Base-by-base conservation (phyloP, 2,113 vertebrate species). In the Clupea harengus region DNA sequence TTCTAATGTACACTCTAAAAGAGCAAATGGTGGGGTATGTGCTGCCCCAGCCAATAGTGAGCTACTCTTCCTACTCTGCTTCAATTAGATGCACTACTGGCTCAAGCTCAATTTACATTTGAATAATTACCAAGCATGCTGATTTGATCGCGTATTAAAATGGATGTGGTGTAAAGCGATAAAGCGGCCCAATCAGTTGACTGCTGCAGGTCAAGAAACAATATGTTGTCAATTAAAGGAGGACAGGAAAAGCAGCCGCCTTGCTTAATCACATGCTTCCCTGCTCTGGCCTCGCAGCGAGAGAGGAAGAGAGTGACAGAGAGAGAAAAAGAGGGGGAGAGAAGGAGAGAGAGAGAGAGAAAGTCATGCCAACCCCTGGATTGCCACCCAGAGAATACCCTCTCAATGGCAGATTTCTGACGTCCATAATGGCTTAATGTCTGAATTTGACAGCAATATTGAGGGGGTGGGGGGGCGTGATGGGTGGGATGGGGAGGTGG, bases 361-460 rank as follows among this genome's bases (percentile, higher is more conserved):
- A 32, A 75, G 67, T 75, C 28, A 39, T 32, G 25, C 67, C 25
- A 32, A 32, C 28, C 67, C 80, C 17, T 81, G 83, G 82, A 47
- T 64, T 84, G 25, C 72, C 44, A 54, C 50, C 81, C 86, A 90
- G 89, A 92, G 93, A 94, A 93, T 89, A 94, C 92, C 89, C 92
- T 94, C 94, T 94, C 93, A 92, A 91, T 94, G 90, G 93, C 94
- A 95, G 92, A 92, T 95, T 96, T 96, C 89, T 97, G 96, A 96
- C 93, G 93, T 94, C 93, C 93, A 91, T 96, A 97, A 96, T 93
- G 87, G 93, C 95, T 97, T 96, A 94, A 92, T 88, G 93, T 96
- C 95, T 92, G 94, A 93, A 88, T 94, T 91, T 96, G 94, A 96
- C 95, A 96, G 95, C 93, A 93, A 95, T 94, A 96, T 94, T 89